phyloP scores from a whole-genome alignment of 92 coral and sea anemone species.

The Phenganax subtilis region DNA sequence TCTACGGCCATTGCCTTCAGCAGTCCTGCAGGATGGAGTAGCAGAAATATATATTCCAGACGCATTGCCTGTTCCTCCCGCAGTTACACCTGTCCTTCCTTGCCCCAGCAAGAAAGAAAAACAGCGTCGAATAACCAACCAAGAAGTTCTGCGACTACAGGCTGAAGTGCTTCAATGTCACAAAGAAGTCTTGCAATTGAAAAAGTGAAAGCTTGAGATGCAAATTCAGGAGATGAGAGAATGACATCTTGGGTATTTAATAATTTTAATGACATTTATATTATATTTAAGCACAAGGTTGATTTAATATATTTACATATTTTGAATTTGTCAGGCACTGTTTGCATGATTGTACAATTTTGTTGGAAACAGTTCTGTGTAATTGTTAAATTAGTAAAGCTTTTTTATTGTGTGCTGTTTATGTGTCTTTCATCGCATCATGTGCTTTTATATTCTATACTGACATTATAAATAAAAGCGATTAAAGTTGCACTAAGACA shows the following conservation, averaged over 20 bases:
- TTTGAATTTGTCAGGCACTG: no score
- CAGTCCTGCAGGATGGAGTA: background rate
- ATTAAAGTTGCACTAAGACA: no score
- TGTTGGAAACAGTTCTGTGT: no score
- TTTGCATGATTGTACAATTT: no score
- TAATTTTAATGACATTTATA: no score
- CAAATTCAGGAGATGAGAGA: background rate
- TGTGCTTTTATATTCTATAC: no score
- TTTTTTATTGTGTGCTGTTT: no score
- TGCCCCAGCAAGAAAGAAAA: background rate
- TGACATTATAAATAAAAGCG: no score
- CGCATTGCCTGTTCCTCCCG: background rate
- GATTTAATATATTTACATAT: no score
- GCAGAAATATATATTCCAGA: background rate
- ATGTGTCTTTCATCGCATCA: no score
- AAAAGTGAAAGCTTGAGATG: conserved; percentile 10
- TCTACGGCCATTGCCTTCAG: conserved; percentile 1
- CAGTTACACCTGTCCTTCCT: background rate
- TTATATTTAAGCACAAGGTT: no score
- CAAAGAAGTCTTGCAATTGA: conserved; percentile 3
- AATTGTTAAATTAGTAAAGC: no score
- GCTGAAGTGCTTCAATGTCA: background rate
- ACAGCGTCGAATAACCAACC: background rate
- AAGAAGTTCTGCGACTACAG: conserved; percentile 9
- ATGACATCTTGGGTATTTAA: background rate